These are phyloP conservation scores for Drosophila formosana DNA, from an alignment of 2,888 invertebrate genomes.

Conservation along the genomic window DNA sequence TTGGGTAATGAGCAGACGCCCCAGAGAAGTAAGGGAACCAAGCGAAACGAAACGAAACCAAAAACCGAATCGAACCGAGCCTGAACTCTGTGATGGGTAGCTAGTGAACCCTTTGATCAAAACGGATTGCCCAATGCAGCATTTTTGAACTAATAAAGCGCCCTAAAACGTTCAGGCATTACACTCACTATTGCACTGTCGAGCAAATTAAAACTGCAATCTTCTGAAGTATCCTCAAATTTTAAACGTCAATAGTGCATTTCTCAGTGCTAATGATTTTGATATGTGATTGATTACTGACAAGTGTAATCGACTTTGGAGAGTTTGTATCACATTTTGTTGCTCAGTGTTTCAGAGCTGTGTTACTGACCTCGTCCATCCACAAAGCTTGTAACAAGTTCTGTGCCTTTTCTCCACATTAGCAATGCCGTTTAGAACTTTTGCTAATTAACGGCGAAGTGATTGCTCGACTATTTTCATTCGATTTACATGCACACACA, in stretches of 20 bases:
- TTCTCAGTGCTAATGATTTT: not conserved
- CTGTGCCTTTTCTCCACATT: conserved; percentile 27
- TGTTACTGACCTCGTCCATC: conserved; percentile 12
- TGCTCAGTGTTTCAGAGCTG: conserved; percentile 13
- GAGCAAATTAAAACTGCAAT: conserved; percentile 1
- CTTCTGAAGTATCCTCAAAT: not conserved
- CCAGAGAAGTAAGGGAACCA: conserved; percentile 13
- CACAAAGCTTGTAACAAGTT: conserved; percentile 9
- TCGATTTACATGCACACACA: conserved; percentile 2
- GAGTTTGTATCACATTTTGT: not conserved
- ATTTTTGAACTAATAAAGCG: conserved; percentile 63
- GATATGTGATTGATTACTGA: not conserved
- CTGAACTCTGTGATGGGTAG: not conserved
- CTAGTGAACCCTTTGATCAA: conserved; percentile 45
- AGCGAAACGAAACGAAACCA: conserved; percentile 13
- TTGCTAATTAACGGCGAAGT: conserved; percentile 59
- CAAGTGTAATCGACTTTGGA: not conserved
- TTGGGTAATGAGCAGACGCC: conserved; percentile 58
- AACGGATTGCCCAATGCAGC: conserved; percentile 49
- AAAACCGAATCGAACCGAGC: conserved; percentile 17
- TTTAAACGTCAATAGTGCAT: not conserved
- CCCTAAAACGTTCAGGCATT: not conserved
- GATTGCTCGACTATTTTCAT: conserved; percentile 41
- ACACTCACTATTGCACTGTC: conserved; percentile 28
- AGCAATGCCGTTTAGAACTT: conserved; percentile 49